These are phyloP conservation scores for Holotrichia oblita DNA, from an alignment of 1,140 invertebrate species.

Conservation along the genomic window DNA sequence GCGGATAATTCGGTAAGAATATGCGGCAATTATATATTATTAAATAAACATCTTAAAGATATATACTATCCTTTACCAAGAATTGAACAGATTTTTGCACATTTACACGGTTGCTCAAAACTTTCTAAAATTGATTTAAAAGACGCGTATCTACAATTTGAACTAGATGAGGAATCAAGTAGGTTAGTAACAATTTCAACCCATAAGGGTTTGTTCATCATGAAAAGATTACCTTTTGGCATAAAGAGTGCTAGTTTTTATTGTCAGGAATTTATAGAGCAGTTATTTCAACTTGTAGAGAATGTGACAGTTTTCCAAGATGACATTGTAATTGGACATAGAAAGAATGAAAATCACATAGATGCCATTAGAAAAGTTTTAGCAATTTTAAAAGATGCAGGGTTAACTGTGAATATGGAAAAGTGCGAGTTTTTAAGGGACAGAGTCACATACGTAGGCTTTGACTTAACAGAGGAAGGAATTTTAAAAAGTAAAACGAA, in stretches of 20 bases:
- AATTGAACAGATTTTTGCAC: too few species aligned
- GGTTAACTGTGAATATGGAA: slow-evolving; percentile 27
- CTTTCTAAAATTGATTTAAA: not conserved
- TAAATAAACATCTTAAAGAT: too few species aligned
- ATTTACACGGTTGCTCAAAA: not conserved
- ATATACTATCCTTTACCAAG: too few species aligned
- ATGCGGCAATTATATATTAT: too few species aligned
- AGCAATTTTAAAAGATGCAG: not conserved
- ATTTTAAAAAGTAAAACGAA: slow-evolving; percentile 42
- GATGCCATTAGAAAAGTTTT: not conserved
- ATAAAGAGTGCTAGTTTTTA: not conserved
- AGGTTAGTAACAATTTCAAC: not conserved
- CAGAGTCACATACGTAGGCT: slow-evolving; percentile 23
- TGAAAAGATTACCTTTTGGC: not conserved
- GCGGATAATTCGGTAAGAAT: too few species aligned
- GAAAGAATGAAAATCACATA: not conserved
- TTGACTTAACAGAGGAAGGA: slow-evolving; percentile 21
- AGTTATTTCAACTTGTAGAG: not conserved
- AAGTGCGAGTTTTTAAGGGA: slow-evolving; percentile 38
- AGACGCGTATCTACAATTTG: not conserved
- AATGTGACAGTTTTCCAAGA: not conserved
- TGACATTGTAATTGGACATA: not conserved
- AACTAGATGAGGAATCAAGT: not conserved
- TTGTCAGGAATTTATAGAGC: not conserved
- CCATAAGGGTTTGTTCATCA: too few species aligned